These are phyloP conservation scores for Ctenochaetus hawaiiensis DNA, from an alignment of 2,797 vertebrate genomes.

Conservation along the genomic window DNA sequence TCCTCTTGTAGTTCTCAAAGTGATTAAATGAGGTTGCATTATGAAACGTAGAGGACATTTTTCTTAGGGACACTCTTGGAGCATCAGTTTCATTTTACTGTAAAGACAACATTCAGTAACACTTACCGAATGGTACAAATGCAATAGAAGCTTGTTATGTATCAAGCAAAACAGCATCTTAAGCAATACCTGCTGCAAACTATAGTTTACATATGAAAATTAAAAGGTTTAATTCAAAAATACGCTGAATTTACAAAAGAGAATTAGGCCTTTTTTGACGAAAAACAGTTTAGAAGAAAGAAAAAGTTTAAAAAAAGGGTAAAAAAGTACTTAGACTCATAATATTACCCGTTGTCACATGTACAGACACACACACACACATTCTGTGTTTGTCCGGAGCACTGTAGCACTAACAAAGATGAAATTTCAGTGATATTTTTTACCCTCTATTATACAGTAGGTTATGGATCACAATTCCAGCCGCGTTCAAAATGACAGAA, in stretches of 20 bases:
- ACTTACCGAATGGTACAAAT: not conserved
- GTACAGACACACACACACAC: not conserved
- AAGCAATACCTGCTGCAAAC: not conserved
- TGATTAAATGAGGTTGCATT: not conserved
- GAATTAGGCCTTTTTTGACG: not conserved
- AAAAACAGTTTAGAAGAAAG: not conserved
- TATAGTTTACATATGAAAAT: too few species aligned
- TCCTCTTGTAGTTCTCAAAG: not conserved
- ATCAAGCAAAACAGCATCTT: not conserved
- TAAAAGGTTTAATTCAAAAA: not conserved
- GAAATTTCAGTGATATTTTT: conserved; percentile 17
- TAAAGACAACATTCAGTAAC: not conserved
- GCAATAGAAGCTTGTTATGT: not conserved
- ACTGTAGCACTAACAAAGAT: not conserved
- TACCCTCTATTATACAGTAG: conserved; percentile 13
- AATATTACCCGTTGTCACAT: not conserved
- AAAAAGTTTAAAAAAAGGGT: not conserved
- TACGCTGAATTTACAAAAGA: not conserved
- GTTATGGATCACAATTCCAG: conserved; percentile 24
- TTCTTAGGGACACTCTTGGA: not conserved
- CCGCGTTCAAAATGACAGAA: conserved; percentile 20
- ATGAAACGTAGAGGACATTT: not conserved
- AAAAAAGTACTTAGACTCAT: not conserved
- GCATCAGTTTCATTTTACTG: not conserved
- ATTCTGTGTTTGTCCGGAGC: not conserved